These are phyloP conservation scores for Oreochromis spilurus DNA, from an alignment of 2,113 vertebrate species.

Conservation along the genomic window DNA sequence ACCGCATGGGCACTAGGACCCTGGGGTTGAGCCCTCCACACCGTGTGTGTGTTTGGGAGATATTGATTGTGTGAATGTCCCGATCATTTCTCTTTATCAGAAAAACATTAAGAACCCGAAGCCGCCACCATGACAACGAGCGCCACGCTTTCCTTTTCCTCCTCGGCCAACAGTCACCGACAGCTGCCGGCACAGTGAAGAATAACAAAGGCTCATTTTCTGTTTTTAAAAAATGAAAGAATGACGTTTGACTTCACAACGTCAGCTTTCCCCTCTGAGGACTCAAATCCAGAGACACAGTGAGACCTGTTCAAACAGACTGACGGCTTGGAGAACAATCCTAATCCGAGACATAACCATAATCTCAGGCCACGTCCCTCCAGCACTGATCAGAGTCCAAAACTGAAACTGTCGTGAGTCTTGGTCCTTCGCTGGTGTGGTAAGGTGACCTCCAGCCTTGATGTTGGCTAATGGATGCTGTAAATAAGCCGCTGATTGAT, in stretches of 20 bases:
- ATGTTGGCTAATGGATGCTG: slow-evolving; percentile 61
- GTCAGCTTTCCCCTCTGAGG: slow-evolving; percentile 19
- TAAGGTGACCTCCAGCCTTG: slow-evolving; percentile 54
- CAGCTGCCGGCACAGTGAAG: slow-evolving; percentile 71
- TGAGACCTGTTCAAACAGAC: neutral
- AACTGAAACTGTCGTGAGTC: neutral
- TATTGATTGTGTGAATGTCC: slow-evolving; percentile 79
- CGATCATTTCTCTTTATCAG: slow-evolving; percentile 80
- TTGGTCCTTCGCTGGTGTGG: neutral
- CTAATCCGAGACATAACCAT: slow-evolving; percentile 69
- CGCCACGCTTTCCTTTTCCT: slow-evolving; percentile 55
- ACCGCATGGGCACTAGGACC: slow-evolving; percentile 74
- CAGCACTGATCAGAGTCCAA: neutral
- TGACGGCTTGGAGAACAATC: slow-evolving; percentile 12
- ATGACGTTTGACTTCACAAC: slow-evolving; percentile 56
- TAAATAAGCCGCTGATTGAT: slow-evolving; percentile 73
- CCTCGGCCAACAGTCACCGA: slow-evolving; percentile 16
- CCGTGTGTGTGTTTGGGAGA: slow-evolving; percentile 55
- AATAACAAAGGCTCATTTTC: slow-evolving; percentile 63
- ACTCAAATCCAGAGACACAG: slow-evolving; percentile 66
- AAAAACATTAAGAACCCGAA: slow-evolving; percentile 75
- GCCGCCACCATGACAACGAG: slow-evolving; percentile 49
- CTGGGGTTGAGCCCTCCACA: slow-evolving; percentile 80
- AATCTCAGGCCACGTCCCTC: slow-evolving; percentile 28
- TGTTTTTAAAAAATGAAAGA: slow-evolving; percentile 34